Evolutionary conservation across 2,888 invertebrate genomes (phyloP), one percentile per base, ranked within the genome.

Genomic region (Hymenopus coronatus): DNA sequence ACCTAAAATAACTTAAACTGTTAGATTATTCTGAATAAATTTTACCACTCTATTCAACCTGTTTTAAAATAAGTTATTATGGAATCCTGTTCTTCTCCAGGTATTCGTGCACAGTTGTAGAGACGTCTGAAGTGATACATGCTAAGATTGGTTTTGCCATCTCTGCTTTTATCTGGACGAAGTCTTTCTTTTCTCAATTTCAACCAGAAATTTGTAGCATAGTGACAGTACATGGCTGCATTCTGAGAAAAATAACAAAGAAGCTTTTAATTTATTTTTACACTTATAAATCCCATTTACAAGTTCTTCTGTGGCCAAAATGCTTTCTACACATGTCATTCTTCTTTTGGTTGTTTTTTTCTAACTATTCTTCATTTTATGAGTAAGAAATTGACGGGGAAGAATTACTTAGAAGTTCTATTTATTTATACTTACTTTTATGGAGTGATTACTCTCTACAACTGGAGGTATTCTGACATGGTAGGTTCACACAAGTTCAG

Each of bases 101-200:
- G 94, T 28, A 94, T 91, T 4, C 95, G 92, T 7, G 93, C 92
- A 0, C 95, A 94, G 86, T 94, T 95, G 91, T 94, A 95, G 88
- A 95, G 93, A 4, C 93, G 92, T 84, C 93, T 93, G 91, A 94
- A 95, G 91, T 94, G 92, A 1, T 92, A 91, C 91, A 95, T 94
- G 8, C 94, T 93, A 92, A 94, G 94, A 89, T 92, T 94, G 1
- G 93, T 93, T 33, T 90, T 83, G 20, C 90, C 90, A 88, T 93
- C 93, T 85, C 92, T 92, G 12, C 93, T 92, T 83, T 87, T 84
- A 9, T 92, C 91, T 0, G 94, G 94, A 84, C 92, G 93, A 40
- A 94, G 90, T 33, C 91, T 91, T 84, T 93, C 93, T 27, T 93
- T 93, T 88, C 94, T 92, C 6, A 94, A 90, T 2, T 94, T 90